phyloP scores from a whole-genome alignment of 1,140 invertebrate genomes.

The Rhyacophila brunnea region DNA sequence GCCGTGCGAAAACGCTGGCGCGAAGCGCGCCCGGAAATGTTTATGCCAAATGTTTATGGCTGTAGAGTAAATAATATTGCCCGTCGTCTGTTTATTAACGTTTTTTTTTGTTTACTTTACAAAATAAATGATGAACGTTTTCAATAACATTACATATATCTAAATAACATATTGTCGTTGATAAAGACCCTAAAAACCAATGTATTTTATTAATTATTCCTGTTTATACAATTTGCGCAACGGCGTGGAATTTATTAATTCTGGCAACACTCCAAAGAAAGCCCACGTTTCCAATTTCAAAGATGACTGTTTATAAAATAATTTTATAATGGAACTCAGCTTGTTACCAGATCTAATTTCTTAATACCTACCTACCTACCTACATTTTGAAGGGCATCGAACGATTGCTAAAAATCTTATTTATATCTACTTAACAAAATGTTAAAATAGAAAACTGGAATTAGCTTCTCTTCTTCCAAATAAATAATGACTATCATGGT shows the following conservation, averaged over 20 bases:
- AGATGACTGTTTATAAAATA: slow-evolving; percentile 5
- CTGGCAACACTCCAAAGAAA: slow-evolving; percentile 24
- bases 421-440: no score
- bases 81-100: no score
- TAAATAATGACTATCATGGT: no score
- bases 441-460: no score
- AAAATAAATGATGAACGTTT: background rate
- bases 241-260: slow-evolving; percentile 3
- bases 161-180: background rate
- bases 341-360: no score
- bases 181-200: background rate
- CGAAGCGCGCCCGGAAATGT: background rate
- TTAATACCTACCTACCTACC: no score
- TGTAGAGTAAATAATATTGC: background rate
- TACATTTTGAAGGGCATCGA: no score
- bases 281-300: slow-evolving; percentile 30
- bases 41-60: slow-evolving; percentile 13
- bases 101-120: background rate
- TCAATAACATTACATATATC: background rate
- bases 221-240: slow-evolving; percentile 26
- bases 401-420: no score
- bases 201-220: background rate
- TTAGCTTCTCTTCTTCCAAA: no score
- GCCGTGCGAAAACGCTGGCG: slow-evolving; percentile 11
- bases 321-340: slow-evolving; percentile 3